A percentile compares a stretch with the other conserved stretches of the same genome.
Conservation (phyloP, 1,140 invertebrate genomes). For the Zaprionus capensis region DNA sequence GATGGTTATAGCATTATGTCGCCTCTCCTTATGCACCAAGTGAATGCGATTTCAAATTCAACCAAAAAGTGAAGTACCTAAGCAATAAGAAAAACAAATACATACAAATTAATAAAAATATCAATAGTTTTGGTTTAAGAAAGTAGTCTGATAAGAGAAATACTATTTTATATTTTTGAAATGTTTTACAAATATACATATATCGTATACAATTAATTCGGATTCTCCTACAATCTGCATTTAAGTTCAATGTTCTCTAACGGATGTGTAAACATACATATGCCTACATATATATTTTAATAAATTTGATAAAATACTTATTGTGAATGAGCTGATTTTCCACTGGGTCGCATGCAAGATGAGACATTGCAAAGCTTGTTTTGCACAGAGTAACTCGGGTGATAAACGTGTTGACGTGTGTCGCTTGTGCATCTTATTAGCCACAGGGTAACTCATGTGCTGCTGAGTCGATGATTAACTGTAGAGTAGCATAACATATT, state of each 20-base stretch:
- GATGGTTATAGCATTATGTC: constrained; percentile 79
- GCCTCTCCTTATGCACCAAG: constrained; percentile 53
- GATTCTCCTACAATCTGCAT: too few species aligned
- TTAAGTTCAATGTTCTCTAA: too few species aligned
- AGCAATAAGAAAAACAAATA: not conserved
- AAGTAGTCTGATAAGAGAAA: not conserved
- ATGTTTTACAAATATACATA: not conserved
- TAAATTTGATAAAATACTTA: too few species aligned
- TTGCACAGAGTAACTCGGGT: not conserved
- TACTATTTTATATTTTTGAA: not conserved
- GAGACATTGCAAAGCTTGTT: too few species aligned
- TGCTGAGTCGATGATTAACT: not conserved
- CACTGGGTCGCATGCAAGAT: too few species aligned
- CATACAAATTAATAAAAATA: not conserved
- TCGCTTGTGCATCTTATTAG: too few species aligned
- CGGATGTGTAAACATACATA: too few species aligned
- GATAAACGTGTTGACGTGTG: too few species aligned
- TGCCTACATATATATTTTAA: too few species aligned
- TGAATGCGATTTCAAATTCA: constrained; percentile 4
- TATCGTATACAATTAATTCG: too few species aligned
- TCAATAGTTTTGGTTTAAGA: constrained; percentile 4
- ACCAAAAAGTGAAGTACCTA: constrained; percentile 9
- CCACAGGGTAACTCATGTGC: too few species aligned
- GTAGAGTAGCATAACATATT: not conserved
- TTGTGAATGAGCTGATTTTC: too few species aligned